Evolutionary conservation across 2,797 vertebrate genomes (phyloP).

Genomic region (Bradypus variegatus): DNA sequence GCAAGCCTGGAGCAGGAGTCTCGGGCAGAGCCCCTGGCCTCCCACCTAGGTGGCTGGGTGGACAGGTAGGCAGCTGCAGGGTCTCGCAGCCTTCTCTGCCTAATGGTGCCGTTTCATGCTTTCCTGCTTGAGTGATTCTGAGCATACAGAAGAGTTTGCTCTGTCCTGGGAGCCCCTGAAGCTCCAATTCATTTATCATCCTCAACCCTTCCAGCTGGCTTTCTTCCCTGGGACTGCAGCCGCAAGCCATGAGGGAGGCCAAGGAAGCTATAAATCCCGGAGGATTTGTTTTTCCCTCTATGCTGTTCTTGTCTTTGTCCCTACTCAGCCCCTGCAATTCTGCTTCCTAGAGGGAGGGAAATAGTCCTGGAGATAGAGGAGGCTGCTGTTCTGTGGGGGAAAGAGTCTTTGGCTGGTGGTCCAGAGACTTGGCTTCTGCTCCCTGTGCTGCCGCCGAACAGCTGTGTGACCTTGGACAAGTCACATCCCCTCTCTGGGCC

Average conservation of each 20-base stretch:
- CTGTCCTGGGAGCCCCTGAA: background rate
- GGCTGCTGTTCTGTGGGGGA: too few relatives aligned
- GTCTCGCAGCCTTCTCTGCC: background rate
- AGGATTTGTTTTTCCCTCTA: background rate
- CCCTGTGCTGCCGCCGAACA: background rate
- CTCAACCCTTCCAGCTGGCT: background rate
- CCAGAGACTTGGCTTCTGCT: background rate
- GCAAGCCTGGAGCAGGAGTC: background rate
- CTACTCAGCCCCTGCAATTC: background rate
- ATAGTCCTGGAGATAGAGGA: background rate
- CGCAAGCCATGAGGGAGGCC: rapidly evolving
- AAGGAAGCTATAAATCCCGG: background rate
- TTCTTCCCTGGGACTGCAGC: background rate
- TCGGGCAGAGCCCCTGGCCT: rapidly evolving
- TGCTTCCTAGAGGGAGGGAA: background rate
- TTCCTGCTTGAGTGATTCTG: background rate
- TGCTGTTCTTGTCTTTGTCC: rapidly evolving
- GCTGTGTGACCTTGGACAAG: background rate
- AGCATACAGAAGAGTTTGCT: background rate
- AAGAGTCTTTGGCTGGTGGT: background rate
- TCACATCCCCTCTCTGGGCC: background rate
- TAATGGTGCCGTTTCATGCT: slow-evolving; percentile 1
- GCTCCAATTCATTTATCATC: background rate
- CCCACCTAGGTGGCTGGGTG: too few relatives aligned
- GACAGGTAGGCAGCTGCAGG: background rate